Base-by-base conservation (phyloP, 2,113 vertebrate species). In the Amphilophus citrinellus region DNA sequence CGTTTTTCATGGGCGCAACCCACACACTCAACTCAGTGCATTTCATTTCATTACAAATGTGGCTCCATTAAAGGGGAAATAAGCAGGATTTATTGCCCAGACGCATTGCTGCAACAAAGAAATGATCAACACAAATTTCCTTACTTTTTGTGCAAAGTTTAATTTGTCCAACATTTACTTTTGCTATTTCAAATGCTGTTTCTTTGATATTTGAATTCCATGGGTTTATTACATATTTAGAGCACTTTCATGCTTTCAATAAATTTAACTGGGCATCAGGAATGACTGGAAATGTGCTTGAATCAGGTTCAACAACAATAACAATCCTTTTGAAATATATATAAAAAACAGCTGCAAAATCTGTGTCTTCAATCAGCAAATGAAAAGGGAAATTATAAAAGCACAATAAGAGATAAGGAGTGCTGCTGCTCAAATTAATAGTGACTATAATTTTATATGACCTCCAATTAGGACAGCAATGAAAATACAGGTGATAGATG, bases 391-490 rank as follows among this genome's bases (percentile, higher is more conserved):
- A 90, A 92, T 89, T 85, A 89, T 88, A 84, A 90, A 91, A 88
- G 83, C 94, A 22, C 94, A 93, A 91, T 88, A 88, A 90, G 76
- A 94, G 92, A 92, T 91, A 93, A 89, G 86, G 42, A 75, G 77
- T 59, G 37, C 87, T 42, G 85, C 84, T 80, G 88, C 94, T 94
- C 88, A 95, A 95, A 95, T 95, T 92, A 94, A 95, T 91, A 93
- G 85, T 91, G 92, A 88, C 93, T 7, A 96, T 96, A 90, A 94
- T 95, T 95, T 94, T 84, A 92, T 96, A 96, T 94, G 86, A 96
- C 90, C 92, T 90, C 80, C 92, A 93, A 94, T 95, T 95, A 95
- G 90, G 77, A 82, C 85, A 87, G 85, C 80, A 84, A 84, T 92
- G 90, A 93, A 95, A 91, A 93, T 22, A 63, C 89, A 91, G 89